Conservation (phyloP, 2,797 vertebrate genomes). For the Melanotaenia parkinsoni region DNA sequence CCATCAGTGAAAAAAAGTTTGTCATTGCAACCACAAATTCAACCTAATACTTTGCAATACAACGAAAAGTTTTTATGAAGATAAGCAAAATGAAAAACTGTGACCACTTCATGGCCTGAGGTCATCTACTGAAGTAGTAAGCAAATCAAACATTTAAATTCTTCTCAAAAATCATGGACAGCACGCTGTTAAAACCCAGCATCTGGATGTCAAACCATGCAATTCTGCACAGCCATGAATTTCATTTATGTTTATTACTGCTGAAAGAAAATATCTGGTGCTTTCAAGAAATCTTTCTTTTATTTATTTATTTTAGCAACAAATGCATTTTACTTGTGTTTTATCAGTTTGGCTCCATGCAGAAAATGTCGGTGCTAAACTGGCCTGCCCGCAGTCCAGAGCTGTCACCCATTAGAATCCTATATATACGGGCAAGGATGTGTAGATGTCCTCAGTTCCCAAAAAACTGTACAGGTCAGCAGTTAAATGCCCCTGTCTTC, state of each 20-base stretch:
- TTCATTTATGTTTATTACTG: neutral
- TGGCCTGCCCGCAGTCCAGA: constrained; percentile 1
- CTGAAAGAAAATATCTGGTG: neutral
- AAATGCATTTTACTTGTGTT: neutral
- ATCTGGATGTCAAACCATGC: neutral
- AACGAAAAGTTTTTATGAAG: no score
- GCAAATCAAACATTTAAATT: neutral
- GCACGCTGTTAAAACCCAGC: neutral
- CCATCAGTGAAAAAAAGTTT: no score
- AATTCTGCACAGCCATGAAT: neutral
- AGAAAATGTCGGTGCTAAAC: neutral
- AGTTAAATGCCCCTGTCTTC: neutral
- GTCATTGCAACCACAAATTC: no score
- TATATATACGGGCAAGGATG: neutral
- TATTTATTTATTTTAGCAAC: neutral
- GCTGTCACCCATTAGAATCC: neutral
- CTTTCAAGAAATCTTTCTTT: neutral
- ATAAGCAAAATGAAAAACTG: no score
- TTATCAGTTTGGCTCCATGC: neutral
- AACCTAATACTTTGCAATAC: no score
- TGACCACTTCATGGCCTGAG: neutral
- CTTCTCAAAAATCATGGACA: neutral
- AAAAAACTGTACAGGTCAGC: neutral
- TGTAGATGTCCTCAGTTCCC: neutral
- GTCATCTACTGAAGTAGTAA: neutral